Percentiles rank a stretch among this genome's conserved stretches.
phyloP scores from a whole-genome alignment of 2,113 vertebrate genomes.

The Scophthalmus maximus region DNA sequence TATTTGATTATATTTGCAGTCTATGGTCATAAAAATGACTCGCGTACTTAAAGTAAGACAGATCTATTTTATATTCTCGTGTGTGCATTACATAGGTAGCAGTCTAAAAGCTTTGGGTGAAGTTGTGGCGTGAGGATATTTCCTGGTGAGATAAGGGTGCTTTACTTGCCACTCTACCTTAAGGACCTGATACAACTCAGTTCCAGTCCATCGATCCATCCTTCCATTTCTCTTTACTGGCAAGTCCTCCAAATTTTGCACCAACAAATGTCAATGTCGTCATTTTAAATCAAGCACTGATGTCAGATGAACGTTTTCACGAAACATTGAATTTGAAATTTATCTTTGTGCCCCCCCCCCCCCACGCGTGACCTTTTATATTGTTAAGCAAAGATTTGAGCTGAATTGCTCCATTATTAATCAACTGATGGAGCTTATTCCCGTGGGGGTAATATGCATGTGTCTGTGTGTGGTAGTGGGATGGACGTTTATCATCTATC shows the following conservation, averaged over 20 bases:
- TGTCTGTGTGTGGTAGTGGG: constrained; percentile 56
- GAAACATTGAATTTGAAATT: constrained; percentile 45
- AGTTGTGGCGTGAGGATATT: constrained; percentile 63
- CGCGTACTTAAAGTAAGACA: constrained; percentile 64
- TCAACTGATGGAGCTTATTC: constrained; percentile 60
- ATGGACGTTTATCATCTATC: constrained; percentile 65
- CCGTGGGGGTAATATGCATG: constrained; percentile 71
- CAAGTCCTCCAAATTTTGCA: constrained; percentile 64
- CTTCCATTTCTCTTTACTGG: constrained; percentile 46
- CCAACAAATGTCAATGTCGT: constrained; percentile 60
- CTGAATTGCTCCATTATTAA: constrained; percentile 61
- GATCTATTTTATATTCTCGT: constrained; percentile 81
- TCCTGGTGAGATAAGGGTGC: constrained; percentile 76
- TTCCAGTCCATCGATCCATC: constrained; percentile 54
- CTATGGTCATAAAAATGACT: constrained; percentile 68
- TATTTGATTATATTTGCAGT: constrained; percentile 77
- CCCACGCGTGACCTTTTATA: constrained; percentile 61
- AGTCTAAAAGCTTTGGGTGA: constrained; percentile 74
- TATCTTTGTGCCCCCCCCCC: constrained; percentile 29
- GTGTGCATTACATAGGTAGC: constrained; percentile 74
- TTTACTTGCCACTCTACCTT: constrained; percentile 79
- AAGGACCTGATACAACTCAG: constrained; percentile 70
- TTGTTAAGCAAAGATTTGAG: constrained; percentile 51
- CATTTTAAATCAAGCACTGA: constrained; percentile 65
- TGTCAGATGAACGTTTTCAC: constrained; percentile 60